Evolutionary conservation across 2,113 vertebrate genomes (phyloP).

Genomic region (Grammomys dolichurus): DNA sequence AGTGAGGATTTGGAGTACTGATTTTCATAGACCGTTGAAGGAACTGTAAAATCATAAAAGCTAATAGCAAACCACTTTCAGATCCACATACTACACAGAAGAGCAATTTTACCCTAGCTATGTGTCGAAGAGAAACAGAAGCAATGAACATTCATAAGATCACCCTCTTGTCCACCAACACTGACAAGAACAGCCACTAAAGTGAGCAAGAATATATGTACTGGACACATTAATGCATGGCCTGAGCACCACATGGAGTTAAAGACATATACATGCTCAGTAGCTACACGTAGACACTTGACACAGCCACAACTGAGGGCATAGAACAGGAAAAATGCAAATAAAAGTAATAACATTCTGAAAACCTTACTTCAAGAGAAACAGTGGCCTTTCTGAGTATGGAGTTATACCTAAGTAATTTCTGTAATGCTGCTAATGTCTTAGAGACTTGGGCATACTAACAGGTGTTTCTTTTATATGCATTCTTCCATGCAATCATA

Average conservation of each 20-base stretch:
- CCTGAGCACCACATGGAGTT: background rate
- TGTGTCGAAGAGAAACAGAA: background rate
- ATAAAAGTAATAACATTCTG: background rate
- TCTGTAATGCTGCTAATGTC: too few relatives aligned
- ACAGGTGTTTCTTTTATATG: background rate
- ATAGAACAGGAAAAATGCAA: background rate
- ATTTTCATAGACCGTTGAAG: background rate
- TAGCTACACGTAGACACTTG: background rate
- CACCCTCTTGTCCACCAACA: background rate
- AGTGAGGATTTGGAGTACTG: background rate
- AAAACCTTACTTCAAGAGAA: background rate
- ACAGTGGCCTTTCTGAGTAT: background rate
- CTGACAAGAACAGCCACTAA: background rate
- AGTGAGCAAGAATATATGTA: background rate
- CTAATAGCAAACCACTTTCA: background rate
- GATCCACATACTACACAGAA: background rate
- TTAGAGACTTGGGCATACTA: background rate
- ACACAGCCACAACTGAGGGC: background rate
- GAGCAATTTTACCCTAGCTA: background rate
- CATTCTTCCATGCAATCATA: background rate
- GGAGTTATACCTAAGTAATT: background rate
- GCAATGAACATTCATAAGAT: background rate
- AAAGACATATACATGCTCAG: background rate
- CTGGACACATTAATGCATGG: background rate
- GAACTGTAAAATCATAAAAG: background rate